Conservation (phyloP, 2,888 invertebrate genomes). For the Nowickia ferox region DNA sequence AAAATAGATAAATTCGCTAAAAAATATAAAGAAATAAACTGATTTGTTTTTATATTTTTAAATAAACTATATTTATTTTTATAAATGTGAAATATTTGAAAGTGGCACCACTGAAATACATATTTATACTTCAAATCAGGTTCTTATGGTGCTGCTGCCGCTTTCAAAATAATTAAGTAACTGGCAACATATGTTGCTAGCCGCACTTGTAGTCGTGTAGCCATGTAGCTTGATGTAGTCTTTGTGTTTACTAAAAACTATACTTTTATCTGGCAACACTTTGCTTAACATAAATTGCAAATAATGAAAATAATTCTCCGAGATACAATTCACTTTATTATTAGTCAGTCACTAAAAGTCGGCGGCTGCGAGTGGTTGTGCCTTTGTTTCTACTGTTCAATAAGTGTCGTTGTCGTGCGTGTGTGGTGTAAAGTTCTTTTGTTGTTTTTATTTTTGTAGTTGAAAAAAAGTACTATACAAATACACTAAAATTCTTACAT, state of each 20-base stretch:
- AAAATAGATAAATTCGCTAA: too few relatives aligned
- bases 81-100: too few relatives aligned
- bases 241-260: not conserved
- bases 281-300: conserved; percentile 37
- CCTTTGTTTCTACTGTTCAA: not conserved
- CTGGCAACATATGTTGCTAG: too few relatives aligned
- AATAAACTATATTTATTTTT: too few relatives aligned
- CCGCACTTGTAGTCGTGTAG: not conserved
- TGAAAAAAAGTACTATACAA: conserved; percentile 39
- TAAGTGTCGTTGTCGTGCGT: conserved; percentile 45
- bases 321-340: conserved; percentile 38
- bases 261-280: conserved; percentile 44
- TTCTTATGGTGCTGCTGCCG: too few relatives aligned
- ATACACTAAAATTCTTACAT: conserved; percentile 12
- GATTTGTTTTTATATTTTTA: too few relatives aligned
- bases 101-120: too few relatives aligned
- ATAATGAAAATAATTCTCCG: conserved; percentile 44
- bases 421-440: conserved; percentile 45
- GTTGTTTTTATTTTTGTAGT: conserved; percentile 23
- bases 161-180: too few relatives aligned
- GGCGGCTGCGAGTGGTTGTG: conserved; percentile 65
- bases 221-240: not conserved
- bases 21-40: too few relatives aligned
- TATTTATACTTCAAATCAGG: too few relatives aligned
- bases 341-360: conserved; percentile 57